Percentiles rank a stretch among this genome's conserved stretches.
These are phyloP conservation scores for Ooceraea biroi DNA, from an alignment of 1,140 invertebrate genomes.

Conservation along the genomic window DNA sequence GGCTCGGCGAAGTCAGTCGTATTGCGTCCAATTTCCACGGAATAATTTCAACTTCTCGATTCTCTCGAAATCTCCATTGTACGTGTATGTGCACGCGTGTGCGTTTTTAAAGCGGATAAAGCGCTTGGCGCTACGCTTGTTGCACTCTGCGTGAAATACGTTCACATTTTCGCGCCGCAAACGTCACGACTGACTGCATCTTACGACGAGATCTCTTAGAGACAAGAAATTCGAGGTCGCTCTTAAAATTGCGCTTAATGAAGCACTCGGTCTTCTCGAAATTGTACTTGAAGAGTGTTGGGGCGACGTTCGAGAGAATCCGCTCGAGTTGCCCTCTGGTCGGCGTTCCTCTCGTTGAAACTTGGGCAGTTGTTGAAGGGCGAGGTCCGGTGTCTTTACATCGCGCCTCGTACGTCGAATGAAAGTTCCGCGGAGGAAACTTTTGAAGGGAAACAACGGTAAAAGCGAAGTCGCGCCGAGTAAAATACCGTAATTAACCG, in stretches of 20 bases:
- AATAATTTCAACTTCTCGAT: conserved; percentile 38
- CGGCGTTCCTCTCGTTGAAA: neutral
- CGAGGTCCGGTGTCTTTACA: neutral
- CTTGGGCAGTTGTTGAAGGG: neutral
- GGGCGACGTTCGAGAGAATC: too few species aligned
- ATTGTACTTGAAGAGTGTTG: too few species aligned
- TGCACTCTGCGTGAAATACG: neutral
- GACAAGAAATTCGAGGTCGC: too few species aligned
- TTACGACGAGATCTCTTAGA: too few species aligned
- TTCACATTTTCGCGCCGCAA: neutral
- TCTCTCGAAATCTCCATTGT: neutral
- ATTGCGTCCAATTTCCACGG: conserved; percentile 50
- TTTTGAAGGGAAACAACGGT: conserved; percentile 32
- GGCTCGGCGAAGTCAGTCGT: conserved; percentile 39
- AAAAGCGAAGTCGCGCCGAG: neutral
- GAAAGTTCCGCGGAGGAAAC: neutral
- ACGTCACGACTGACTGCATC: too few species aligned
- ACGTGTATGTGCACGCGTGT: neutral
- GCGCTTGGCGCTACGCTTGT: too few species aligned
- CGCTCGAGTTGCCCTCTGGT: neutral
- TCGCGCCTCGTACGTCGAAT: neutral
- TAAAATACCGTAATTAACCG: conserved; percentile 39
- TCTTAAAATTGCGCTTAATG: too few species aligned
- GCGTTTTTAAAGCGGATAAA: conserved; percentile 9
- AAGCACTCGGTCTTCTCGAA: too few species aligned